Percentiles rank a stretch among this genome's conserved stretches.
Evolutionary conservation across 2,797 vertebrate genomes (phyloP).

Genomic region (Sitta carolinensis): DNA sequence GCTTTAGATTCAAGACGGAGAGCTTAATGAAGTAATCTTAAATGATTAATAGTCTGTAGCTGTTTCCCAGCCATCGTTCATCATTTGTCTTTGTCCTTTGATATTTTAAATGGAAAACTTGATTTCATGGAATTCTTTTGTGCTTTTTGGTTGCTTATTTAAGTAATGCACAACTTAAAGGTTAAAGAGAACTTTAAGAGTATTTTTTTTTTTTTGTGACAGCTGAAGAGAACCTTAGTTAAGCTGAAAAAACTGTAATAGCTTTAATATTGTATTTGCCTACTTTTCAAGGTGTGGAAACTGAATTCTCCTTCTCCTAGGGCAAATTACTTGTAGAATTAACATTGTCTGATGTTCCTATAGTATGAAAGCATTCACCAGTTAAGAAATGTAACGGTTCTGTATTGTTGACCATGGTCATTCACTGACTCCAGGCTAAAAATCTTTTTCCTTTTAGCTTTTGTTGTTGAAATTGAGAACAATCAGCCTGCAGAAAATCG

Average conservation of each 20-base stretch:
- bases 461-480: neutral
- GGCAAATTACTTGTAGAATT: neutral
- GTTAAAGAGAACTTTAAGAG: neutral
- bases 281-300: neutral
- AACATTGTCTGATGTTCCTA: neutral
- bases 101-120: neutral
- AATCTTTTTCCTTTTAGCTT: neutral
- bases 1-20: neutral
- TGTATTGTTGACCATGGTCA: neutral
- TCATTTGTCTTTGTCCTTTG: conserved; percentile 1
- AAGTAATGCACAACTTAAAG: neutral
- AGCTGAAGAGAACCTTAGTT: neutral
- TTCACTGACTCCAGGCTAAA: neutral
- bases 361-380: neutral
- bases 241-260: neutral
- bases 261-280: neutral
- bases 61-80: neutral
- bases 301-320: conserved; percentile 10
- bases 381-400: neutral
- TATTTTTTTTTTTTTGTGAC: neutral
- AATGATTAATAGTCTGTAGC: neutral
- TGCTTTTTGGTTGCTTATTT: neutral
- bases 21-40: neutral
- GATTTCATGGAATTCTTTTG: neutral
- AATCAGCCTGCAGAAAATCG: neutral